Conservation (phyloP, 1,140 invertebrate species). For the Adelges cooleyi region DNA sequence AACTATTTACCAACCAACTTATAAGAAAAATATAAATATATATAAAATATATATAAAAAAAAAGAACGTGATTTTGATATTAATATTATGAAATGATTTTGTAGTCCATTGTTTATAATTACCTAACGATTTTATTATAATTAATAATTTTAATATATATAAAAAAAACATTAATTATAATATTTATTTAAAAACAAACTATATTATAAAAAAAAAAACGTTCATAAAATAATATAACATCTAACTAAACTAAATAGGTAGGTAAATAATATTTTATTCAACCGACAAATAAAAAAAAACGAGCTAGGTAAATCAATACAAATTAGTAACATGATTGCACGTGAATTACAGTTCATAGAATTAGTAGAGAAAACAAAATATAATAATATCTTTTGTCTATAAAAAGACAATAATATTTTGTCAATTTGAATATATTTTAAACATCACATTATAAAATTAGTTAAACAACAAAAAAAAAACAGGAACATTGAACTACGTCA, state of each 20-base stretch:
- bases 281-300: background rate
- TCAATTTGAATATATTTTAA: background rate
- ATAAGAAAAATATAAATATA: too few relatives aligned
- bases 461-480: constrained; percentile 1
- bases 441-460: constrained; percentile 21
- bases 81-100: too few relatives aligned
- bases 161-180: too few relatives aligned
- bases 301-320: background rate
- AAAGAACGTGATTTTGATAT: too few relatives aligned
- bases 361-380: too few relatives aligned
- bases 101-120: too few relatives aligned
- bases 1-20: too few relatives aligned
- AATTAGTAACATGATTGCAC: constrained; percentile 25
- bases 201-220: constrained; percentile 12
- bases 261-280: background rate
- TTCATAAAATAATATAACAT: constrained; percentile 15
- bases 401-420: background rate
- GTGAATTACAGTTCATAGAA: background rate
- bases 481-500: constrained; percentile 13
- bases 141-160: too few relatives aligned
- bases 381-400: background rate
- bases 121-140: too few relatives aligned
- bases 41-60: too few relatives aligned
- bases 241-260: constrained; percentile 10
- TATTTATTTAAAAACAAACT: too few relatives aligned